Base-by-base conservation (phyloP, 2,888 invertebrate genomes). In the Hybos culiciformis region DNA sequence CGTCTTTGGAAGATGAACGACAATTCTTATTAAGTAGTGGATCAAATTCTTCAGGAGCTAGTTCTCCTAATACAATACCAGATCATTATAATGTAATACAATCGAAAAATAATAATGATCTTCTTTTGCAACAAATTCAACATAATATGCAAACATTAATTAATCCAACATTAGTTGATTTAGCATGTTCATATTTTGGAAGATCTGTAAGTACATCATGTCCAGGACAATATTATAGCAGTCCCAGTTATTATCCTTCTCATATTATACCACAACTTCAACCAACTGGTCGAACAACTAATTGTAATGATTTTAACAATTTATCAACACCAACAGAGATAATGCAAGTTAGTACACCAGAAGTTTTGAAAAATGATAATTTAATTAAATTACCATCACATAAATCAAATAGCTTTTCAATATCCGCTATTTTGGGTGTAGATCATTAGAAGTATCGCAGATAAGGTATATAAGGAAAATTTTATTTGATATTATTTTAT, bases 381-480 rank as follows among this genome's bases (percentile, higher is more conserved):
- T 48, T 46, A 38, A 41, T 34, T 8, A 34, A 52, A 36, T 43
- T 49, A 29, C 45, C 52, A 18, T 52, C 52, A 15, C 50, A 48
- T 23, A 53, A 58, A 53, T 55, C 57, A 53, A 63, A 60, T 50
- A 59, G 60, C 29, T 66, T 66, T 47, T 63, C 64, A 39, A 66
- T 66, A 47, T 66, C 66, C 4, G 65, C 66, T 42, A 66, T 66
- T 45, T 55, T 66, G 40, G 66, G 65, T 17, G 49, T 48, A 39
- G 52, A 53, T 36, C 19, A 36, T 36, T 36, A n/a, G n/a, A n/a
- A n/a, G n/a, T n/a, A n/a, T n/a, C n/a, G n/a, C n/a, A n/a, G n/a
- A n/a, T 7, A 24, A 24, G 11, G 7, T 24, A 24, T 8, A 8
- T 24, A 24, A 24, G 24, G 11, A 24, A 24, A 24, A 24, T 24